A percentile compares a stretch with the other conserved stretches of the same genome.
phyloP scores from a whole-genome alignment of 2,797 vertebrate genomes.

The Tragelaphus eurycerus region DNA sequence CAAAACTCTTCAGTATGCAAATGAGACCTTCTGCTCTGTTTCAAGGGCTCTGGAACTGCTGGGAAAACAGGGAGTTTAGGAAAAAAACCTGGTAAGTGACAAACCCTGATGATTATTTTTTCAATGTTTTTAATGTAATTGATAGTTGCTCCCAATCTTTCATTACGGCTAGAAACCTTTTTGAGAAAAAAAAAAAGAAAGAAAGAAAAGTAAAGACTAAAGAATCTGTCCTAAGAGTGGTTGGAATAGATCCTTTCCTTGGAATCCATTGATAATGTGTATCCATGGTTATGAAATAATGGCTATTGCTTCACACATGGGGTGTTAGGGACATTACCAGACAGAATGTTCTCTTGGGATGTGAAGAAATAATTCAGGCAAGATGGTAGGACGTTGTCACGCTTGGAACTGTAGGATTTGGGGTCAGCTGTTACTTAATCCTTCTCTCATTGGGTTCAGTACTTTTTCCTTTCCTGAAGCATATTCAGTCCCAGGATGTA shows the following conservation, averaged over 20 bases:
- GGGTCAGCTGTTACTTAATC: neutral
- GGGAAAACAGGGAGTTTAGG: slow-evolving; percentile 97
- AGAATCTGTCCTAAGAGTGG: neutral
- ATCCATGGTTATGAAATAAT: neutral
- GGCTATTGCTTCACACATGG: neutral
- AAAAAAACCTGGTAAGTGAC: slow-evolving; percentile 96
- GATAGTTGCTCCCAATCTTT: neutral
- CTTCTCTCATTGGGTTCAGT: neutral
- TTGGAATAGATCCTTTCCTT: neutral
- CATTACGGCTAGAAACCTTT: neutral
- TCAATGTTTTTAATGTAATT: slow-evolving; percentile 42
- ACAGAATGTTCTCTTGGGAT: neutral
- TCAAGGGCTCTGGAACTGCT: slow-evolving; percentile 91
- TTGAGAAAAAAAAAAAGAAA: neutral
- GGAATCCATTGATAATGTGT: neutral
- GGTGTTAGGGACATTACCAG: neutral
- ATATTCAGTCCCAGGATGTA: neutral
- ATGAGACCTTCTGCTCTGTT: slow-evolving; percentile 78
- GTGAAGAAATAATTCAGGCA: neutral
- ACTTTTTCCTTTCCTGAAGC: neutral
- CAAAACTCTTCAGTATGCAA: slow-evolving; percentile 57
- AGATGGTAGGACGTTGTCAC: neutral
- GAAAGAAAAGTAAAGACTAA: neutral
- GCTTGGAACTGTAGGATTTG: neutral
- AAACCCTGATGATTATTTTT: slow-evolving; percentile 50